Evolutionary conservation across 2,797 vertebrate species (phyloP).

Genomic region (Macroramphosus scolopax): DNA sequence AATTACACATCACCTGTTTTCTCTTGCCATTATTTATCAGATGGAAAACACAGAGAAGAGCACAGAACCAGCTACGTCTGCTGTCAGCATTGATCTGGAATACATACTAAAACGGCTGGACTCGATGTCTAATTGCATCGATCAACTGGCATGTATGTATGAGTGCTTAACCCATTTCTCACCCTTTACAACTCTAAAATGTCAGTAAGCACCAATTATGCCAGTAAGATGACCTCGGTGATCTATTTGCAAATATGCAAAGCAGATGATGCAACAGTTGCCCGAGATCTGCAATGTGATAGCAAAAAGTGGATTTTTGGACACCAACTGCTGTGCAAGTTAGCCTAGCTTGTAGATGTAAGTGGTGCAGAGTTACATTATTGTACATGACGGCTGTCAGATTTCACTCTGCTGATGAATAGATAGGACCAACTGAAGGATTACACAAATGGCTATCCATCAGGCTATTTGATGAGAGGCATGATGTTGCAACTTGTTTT

Average conservation of each 20-base stretch:
- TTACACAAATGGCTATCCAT: constrained; percentile 37
- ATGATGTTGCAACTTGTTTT: constrained; percentile 30
- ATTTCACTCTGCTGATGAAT: constrained; percentile 39
- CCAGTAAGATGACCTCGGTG: constrained; percentile 11
- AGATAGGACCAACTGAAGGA: constrained; percentile 56
- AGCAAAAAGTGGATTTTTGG: constrained; percentile 30
- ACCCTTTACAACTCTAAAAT: constrained; percentile 10
- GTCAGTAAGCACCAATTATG: constrained; percentile 21
- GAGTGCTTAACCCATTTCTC: constrained; percentile 6
- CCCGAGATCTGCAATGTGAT: constrained; percentile 45
- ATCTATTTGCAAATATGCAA: constrained; percentile 65
- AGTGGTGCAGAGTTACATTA: constrained; percentile 33
- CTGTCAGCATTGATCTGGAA: constrained; percentile 46
- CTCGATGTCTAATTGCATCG: constrained; percentile 59
- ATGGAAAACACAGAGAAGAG: constrained; percentile 62
- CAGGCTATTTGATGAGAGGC: constrained; percentile 27
- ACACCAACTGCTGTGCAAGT: constrained; percentile 38
- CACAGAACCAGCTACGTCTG: neutral
- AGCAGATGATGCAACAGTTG: constrained; percentile 39
- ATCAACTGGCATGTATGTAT: constrained; percentile 68
- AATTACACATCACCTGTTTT: neutral
- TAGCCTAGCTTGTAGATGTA: constrained; percentile 37
- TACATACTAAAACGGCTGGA: constrained; percentile 64
- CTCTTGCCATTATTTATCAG: constrained; percentile 46
- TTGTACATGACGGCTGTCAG: constrained; percentile 44